Conservation (phyloP, 1,140 invertebrate genomes). For the Cephus cinctus region DNA sequence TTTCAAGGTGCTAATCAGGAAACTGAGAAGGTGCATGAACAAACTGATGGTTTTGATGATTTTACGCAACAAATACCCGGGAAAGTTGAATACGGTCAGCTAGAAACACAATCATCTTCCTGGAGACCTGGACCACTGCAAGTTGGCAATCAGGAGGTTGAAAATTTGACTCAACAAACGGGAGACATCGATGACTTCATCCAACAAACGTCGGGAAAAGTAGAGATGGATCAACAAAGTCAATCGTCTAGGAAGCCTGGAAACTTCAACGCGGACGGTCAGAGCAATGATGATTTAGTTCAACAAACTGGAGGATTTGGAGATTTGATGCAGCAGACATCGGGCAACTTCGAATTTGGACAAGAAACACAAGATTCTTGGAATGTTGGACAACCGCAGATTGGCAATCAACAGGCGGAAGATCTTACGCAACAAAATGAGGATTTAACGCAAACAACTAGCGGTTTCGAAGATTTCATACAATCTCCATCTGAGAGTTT, state of each 20-base stretch:
- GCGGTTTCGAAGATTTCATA: too few relatives aligned
- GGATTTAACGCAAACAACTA: constrained; percentile 17
- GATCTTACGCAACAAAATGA: constrained; percentile 12
- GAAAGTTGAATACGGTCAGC: constrained; percentile 42
- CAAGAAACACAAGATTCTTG: constrained; percentile 10
- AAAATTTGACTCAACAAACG: constrained; percentile 9
- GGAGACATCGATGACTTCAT: constrained; percentile 9
- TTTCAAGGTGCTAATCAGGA: constrained; percentile 4
- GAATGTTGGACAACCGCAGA: neutral
- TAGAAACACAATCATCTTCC: constrained; percentile 16
- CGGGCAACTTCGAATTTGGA: constrained; percentile 14
- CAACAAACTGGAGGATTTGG: constrained; percentile 17
- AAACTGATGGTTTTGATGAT: constrained; percentile 21
- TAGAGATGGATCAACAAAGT: constrained; percentile 11
- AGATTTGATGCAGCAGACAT: constrained; percentile 22
- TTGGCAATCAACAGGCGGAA: constrained; percentile 2
- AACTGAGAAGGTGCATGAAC: constrained; percentile 23
- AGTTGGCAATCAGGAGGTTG: constrained; percentile 9
- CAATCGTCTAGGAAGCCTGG: neutral
- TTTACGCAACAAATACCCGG: constrained; percentile 26
- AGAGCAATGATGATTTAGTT: too few relatives aligned
- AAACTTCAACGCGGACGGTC: neutral
- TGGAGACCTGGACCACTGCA: neutral
- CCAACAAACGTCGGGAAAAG: constrained; percentile 4
- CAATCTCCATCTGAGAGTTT: too few relatives aligned